phyloP scores from a whole-genome alignment of 1,140 invertebrate genomes.

The Nylanderia fulva region DNA sequence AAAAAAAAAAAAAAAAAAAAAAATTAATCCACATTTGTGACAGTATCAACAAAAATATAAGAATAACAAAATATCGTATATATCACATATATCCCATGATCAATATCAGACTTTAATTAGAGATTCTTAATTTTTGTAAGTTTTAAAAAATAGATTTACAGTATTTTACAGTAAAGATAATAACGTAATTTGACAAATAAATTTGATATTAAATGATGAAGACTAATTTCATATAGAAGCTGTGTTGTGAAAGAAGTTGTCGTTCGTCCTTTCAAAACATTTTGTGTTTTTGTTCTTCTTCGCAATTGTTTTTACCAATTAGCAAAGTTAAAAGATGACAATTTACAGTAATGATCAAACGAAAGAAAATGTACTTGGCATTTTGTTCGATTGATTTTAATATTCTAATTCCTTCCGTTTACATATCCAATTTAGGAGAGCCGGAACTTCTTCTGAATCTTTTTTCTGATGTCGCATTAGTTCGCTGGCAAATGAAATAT shows the following conservation, averaged over 20 bases:
- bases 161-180: neutral
- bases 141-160: slow-evolving; percentile 2
- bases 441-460: slow-evolving; percentile 30
- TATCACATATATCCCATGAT: no score
- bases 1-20: no score
- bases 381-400: slow-evolving; percentile 24
- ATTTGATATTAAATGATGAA: slow-evolving; percentile 24
- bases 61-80: neutral
- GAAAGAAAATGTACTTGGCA: neutral
- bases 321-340: slow-evolving; percentile 26
- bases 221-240: slow-evolving; percentile 14
- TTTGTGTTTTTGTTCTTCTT: neutral
- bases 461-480: slow-evolving; percentile 42
- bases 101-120: neutral
- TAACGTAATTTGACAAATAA: slow-evolving; percentile 19
- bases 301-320: neutral
- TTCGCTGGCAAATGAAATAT: slow-evolving; percentile 41
- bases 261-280: neutral
- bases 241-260: neutral
- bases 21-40: neutral
- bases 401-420: slow-evolving; percentile 17
- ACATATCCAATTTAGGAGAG: slow-evolving; percentile 43
- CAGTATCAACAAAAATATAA: slow-evolving; percentile 9
- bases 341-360: neutral
- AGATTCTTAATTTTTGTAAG: neutral